phyloP scores from a whole-genome alignment of 1,140 invertebrate genomes.

The Euwallacea fornicatus region DNA sequence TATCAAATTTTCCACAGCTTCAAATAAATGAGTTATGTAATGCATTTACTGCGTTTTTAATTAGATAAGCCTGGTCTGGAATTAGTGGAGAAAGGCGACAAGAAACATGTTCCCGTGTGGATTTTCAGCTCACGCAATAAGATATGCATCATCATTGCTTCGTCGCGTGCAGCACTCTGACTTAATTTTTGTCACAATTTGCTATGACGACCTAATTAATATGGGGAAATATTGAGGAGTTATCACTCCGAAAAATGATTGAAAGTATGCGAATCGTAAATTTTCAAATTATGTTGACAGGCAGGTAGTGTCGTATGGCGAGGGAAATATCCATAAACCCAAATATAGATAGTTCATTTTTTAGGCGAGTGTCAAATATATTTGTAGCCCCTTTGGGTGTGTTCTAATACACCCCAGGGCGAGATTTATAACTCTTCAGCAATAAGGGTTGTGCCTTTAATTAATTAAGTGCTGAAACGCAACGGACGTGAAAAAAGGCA shows the following conservation, averaged over 20 bases:
- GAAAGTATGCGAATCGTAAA: too few species aligned
- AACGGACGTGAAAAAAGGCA: slow-evolving; percentile 32
- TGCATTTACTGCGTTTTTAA: slow-evolving; percentile 1
- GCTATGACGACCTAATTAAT: too few species aligned
- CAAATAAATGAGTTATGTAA: neutral
- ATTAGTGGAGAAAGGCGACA: neutral
- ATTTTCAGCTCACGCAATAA: slow-evolving; percentile 1
- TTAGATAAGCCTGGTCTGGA: neutral
- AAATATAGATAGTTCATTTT: neutral
- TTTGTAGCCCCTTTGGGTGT: slow-evolving; percentile 18
- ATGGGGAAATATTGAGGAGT: too few species aligned
- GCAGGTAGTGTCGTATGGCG: too few species aligned
- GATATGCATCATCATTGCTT: slow-evolving; percentile 3
- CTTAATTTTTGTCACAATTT: too few species aligned
- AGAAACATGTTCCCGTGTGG: neutral
- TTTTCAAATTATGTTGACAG: too few species aligned
- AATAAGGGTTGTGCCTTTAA: slow-evolving; percentile 32
- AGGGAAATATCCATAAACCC: too few species aligned
- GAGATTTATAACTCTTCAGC: slow-evolving; percentile 33
- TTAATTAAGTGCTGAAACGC: slow-evolving; percentile 37
- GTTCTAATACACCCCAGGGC: slow-evolving; percentile 31
- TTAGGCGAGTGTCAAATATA: slow-evolving; percentile 28
- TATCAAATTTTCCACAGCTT: neutral
- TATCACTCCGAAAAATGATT: too few species aligned
- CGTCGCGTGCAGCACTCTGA: neutral